Percentiles rank a stretch among this genome's conserved stretches.
Conservation (phyloP, 2,888 invertebrate species). For the Ecdyonurus torrentis region DNA sequence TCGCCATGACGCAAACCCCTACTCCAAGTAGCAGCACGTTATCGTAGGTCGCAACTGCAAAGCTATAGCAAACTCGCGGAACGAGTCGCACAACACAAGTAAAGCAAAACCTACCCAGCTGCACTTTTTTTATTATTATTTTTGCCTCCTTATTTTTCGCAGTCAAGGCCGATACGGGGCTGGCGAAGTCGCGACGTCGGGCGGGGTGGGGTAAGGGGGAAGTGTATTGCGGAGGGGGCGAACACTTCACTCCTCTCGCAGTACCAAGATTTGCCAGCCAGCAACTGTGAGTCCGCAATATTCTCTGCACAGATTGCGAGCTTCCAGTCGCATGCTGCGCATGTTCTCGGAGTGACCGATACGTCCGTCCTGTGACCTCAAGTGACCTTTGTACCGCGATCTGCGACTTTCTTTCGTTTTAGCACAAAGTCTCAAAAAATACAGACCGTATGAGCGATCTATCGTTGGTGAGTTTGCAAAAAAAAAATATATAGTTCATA, state of each 20-base stretch:
- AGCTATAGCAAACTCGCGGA: background rate
- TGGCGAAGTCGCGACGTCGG: background rate
- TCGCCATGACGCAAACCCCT: background rate
- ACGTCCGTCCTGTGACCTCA: background rate
- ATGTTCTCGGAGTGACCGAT: background rate
- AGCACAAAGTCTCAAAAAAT: background rate
- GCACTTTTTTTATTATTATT: background rate
- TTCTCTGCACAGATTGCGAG: background rate
- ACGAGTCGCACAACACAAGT: background rate
- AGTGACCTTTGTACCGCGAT: background rate
- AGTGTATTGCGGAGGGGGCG: conserved; percentile 2
- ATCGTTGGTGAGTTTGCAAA: background rate
- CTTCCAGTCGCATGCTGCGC: background rate
- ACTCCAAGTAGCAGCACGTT: background rate
- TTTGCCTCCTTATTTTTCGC: background rate
- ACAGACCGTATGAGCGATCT: background rate
- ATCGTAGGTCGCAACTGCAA: background rate
- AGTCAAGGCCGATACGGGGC: background rate
- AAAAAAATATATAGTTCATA: too few species aligned
- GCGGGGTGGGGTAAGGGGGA: background rate
- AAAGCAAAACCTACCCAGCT: background rate
- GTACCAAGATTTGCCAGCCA: background rate
- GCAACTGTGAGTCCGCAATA: background rate
- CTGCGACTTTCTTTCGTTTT: background rate
- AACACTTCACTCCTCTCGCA: conserved; percentile 1